phyloP scores from a whole-genome alignment of 2,888 invertebrate species.

The Callinectes sapidus region DNA sequence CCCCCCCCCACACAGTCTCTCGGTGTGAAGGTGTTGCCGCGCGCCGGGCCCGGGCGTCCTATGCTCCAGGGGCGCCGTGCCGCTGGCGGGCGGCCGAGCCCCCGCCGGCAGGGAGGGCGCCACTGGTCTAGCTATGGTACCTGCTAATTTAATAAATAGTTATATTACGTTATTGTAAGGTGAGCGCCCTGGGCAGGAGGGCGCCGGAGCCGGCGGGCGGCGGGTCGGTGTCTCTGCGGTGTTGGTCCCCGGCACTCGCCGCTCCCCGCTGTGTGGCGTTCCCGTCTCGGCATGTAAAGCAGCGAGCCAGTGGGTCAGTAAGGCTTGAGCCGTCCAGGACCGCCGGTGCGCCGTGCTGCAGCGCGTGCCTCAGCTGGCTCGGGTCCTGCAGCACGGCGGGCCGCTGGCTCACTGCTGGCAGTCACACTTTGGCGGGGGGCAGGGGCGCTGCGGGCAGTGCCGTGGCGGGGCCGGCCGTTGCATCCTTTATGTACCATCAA shows the following conservation, averaged over 20 bases:
- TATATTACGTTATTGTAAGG: constrained; percentile 56
- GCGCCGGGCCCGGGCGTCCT: constrained; percentile 50
- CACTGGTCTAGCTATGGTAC: constrained; percentile 63
- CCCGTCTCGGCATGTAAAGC: background rate
- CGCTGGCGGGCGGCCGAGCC: constrained; percentile 32
- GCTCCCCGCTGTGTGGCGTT: constrained; percentile 18
- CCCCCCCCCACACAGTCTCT: constrained; percentile 59
- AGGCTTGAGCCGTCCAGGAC: constrained; percentile 42
- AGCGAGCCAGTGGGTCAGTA: constrained; percentile 23
- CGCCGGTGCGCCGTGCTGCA: constrained; percentile 25
- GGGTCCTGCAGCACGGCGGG: background rate
- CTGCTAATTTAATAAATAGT: constrained; percentile 64
- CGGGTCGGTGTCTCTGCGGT: constrained; percentile 34
- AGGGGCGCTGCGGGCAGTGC: background rate
- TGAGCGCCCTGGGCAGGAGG: constrained; percentile 52
- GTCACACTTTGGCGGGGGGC: constrained; percentile 36
- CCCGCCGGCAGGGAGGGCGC: constrained; percentile 48
- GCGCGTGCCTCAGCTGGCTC: background rate
- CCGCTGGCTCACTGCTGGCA: background rate
- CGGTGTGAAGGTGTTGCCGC: constrained; percentile 65
- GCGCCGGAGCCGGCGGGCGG: constrained; percentile 44
- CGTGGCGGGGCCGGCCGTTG: constrained; percentile 51
- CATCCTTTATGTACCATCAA: constrained; percentile 62
- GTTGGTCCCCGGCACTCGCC: background rate
- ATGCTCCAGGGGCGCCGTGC: constrained; percentile 48